Conservation (phyloP, 2,888 invertebrate genomes). For the Spodoptera exigua region DNA sequence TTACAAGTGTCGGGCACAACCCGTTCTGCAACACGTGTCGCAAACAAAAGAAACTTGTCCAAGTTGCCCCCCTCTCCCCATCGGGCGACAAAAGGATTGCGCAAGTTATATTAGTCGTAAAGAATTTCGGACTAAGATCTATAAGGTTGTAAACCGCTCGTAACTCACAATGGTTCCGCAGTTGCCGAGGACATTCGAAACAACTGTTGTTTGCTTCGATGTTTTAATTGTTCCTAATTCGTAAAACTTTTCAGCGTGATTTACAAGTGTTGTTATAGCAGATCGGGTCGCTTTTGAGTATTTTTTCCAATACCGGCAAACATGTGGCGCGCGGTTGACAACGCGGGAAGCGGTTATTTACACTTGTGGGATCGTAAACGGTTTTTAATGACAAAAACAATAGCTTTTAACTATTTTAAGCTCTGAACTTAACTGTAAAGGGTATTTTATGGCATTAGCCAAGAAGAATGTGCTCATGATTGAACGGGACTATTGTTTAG, state of each 20-base stretch:
- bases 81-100: conserved; percentile 86
- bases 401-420: conserved; percentile 50
- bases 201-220: conserved; percentile 88
- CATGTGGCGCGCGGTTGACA: conserved; percentile 66
- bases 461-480: conserved; percentile 52
- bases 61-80: conserved; percentile 71
- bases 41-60: conserved; percentile 86
- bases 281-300: conserved; percentile 72
- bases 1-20: conserved; percentile 85
- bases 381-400: conserved; percentile 71
- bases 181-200: conserved; percentile 86
- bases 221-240: conserved; percentile 89
- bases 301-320: conserved; percentile 63
- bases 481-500: conserved; percentile 66
- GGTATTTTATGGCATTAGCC: conserved; percentile 49
- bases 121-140: conserved; percentile 88
- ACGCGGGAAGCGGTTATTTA: conserved; percentile 71
- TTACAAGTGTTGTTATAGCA: conserved; percentile 82
- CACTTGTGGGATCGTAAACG: conserved; percentile 73
- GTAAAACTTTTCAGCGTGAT: conserved; percentile 85
- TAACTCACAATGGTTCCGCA: conserved; percentile 87
- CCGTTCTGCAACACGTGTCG: conserved; percentile 88
- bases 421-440: conserved; percentile 39
- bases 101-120: conserved; percentile 88
- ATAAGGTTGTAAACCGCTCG: conserved; percentile 85